Percentiles rank a stretch among this genome's conserved stretches.
Conservation (phyloP, 1,140 invertebrate genomes). For the Vollenhovia emeryi region DNA sequence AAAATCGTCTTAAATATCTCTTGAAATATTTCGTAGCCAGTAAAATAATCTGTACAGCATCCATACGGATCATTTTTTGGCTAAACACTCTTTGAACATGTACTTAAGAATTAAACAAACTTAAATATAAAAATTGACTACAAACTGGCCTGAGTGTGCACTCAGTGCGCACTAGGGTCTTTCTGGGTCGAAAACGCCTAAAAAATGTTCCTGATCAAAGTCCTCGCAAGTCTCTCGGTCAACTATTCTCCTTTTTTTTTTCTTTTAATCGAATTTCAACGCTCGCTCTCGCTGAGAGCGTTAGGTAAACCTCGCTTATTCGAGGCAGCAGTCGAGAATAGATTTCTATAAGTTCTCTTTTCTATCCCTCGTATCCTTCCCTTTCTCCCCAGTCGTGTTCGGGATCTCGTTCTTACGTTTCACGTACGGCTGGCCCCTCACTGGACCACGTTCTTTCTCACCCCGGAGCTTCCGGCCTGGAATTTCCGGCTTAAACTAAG, state of each 20-base stretch:
- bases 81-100: no score
- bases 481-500: conserved; percentile 80
- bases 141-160: no score
- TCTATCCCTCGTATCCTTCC: conserved; percentile 24
- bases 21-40: no score
- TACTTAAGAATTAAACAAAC: no score
- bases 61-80: no score
- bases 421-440: not conserved
- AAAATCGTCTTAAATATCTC: no score
- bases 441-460: conserved; percentile 54
- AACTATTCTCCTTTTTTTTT: conserved; percentile 73
- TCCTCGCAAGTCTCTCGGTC: conserved; percentile 24
- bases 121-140: no score
- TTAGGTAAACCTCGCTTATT: conserved; percentile 69
- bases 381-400: not conserved
- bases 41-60: no score
- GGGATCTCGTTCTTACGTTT: not conserved
- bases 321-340: conserved; percentile 63
- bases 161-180: no score
- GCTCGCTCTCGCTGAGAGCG: conserved; percentile 47
- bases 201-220: not conserved
- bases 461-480: conserved; percentile 70
- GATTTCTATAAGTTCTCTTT: conserved; percentile 77
- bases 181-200: not conserved
- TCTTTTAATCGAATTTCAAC: conserved; percentile 77